A percentile compares a stretch with the other conserved stretches of the same genome.
These are phyloP conservation scores for Cataglyphis livida DNA, from an alignment of 2,888 invertebrate species.

Conservation along the genomic window DNA sequence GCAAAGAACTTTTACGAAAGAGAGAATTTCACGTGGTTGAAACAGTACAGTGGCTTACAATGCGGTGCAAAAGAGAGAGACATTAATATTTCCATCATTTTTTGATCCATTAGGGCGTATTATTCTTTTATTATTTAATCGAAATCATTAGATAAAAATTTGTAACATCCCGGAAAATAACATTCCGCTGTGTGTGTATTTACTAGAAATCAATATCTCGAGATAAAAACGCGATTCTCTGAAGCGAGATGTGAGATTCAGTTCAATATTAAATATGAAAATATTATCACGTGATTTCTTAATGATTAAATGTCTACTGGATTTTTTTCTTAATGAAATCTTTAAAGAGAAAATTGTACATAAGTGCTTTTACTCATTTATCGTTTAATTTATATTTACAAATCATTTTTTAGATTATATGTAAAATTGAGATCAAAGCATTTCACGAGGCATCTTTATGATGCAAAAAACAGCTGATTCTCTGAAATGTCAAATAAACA, in stretches of 20 bases:
- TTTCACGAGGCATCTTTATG: not conserved
- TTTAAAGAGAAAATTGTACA: not conserved
- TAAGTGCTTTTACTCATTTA: not conserved
- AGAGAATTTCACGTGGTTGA: not conserved
- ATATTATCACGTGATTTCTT: not conserved
- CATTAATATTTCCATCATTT: slow-evolving; percentile 29
- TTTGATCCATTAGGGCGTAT: not conserved
- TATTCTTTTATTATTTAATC: not conserved
- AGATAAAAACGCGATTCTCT: not conserved
- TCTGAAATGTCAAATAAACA: not conserved
- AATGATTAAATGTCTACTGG: not conserved
- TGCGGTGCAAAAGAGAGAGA: slow-evolving; percentile 4
- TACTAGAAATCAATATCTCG: not conserved
- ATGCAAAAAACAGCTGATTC: not conserved
- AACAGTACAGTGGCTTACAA: not conserved
- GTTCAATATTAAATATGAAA: not conserved
- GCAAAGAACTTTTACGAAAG: not conserved
- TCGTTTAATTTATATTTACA: not conserved
- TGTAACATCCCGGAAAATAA: not conserved
- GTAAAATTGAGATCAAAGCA: not conserved
- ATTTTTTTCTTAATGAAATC: not conserved
- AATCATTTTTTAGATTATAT: not conserved
- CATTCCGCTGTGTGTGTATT: not conserved
- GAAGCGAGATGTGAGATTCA: not conserved
- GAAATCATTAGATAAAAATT: not conserved